These are phyloP conservation scores for Leptopilina drosophilae DNA, from an alignment of 2,888 invertebrate genomes.

Conservation along the genomic window DNA sequence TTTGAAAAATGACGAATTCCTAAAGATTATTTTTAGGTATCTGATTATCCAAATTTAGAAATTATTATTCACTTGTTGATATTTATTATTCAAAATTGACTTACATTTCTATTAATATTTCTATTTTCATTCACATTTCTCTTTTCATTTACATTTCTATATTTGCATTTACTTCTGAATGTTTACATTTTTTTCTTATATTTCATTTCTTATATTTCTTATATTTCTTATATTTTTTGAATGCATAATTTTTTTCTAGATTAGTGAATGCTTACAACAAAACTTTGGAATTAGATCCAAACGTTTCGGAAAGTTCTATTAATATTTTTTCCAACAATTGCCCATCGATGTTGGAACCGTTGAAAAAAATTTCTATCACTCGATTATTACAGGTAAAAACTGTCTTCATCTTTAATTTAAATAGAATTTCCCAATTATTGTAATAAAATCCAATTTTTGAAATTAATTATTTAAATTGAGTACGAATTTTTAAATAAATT, in stretches of 20 bases:
- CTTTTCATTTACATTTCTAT: too few relatives aligned
- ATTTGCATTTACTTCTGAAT: too few relatives aligned
- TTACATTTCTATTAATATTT: too few relatives aligned
- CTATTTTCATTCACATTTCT: too few relatives aligned
- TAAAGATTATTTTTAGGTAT: slow-evolving; percentile 66
- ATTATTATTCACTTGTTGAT: too few relatives aligned
- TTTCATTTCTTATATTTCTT: too few relatives aligned
- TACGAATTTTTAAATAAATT: neutral
- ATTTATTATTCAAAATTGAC: too few relatives aligned
- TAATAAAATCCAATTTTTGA: too few relatives aligned
- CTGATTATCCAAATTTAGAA: neutral
- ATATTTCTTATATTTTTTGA: too few relatives aligned
- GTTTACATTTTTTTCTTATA: too few relatives aligned
- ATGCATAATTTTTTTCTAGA: slow-evolving; percentile 75
- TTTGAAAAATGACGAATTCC: slow-evolving; percentile 60
- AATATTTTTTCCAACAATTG: slow-evolving; percentile 87
- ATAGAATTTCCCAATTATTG: too few relatives aligned
- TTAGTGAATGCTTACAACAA: slow-evolving; percentile 82
- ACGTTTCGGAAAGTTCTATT: slow-evolving; percentile 79
- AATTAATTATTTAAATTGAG: too few relatives aligned
- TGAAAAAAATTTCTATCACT: slow-evolving; percentile 85
- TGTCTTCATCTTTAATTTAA: neutral
- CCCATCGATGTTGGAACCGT: slow-evolving; percentile 84
- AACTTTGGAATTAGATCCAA: slow-evolving; percentile 80
- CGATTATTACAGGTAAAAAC: slow-evolving; percentile 84